Conservation (phyloP, 1,140 invertebrate species). For the Liolophura sinensis region DNA sequence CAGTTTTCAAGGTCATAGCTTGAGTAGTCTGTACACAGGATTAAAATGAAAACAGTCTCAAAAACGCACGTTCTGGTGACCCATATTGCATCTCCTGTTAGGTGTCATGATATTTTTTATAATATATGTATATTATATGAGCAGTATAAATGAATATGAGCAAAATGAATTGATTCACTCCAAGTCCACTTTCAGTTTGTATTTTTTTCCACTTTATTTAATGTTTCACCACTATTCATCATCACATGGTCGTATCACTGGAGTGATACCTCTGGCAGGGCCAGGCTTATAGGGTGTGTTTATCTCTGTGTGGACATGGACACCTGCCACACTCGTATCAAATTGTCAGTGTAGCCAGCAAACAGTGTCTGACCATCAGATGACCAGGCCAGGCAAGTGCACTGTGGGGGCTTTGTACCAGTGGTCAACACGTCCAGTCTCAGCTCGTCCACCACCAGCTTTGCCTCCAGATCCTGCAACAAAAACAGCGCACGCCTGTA, state of each 20-base stretch:
- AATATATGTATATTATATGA: too few species aligned
- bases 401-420: constrained; percentile 76
- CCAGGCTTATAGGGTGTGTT: not conserved
- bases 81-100: too few species aligned
- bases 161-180: not conserved
- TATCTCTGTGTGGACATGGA: constrained; percentile 41
- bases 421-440: constrained; percentile 85
- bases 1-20: too few species aligned
- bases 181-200: not conserved
- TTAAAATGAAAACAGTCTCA: too few species aligned
- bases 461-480: constrained; percentile 92
- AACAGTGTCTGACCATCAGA: constrained; percentile 98
- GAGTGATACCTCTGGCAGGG: not conserved
- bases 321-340: constrained; percentile 98
- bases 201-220: constrained; percentile 1
- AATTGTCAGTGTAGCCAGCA: constrained; percentile 98
- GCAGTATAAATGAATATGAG: not conserved
- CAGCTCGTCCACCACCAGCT: constrained; percentile 98
- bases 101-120: too few species aligned
- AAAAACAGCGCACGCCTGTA: constrained; percentile 4
- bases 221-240: too few species aligned
- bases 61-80: too few species aligned
- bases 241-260: not conserved
- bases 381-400: constrained; percentile 98
- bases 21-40: too few species aligned